Evolutionary conservation across 2,888 invertebrate genomes (phyloP).

Genomic region (Amphipoea oculea): DNA sequence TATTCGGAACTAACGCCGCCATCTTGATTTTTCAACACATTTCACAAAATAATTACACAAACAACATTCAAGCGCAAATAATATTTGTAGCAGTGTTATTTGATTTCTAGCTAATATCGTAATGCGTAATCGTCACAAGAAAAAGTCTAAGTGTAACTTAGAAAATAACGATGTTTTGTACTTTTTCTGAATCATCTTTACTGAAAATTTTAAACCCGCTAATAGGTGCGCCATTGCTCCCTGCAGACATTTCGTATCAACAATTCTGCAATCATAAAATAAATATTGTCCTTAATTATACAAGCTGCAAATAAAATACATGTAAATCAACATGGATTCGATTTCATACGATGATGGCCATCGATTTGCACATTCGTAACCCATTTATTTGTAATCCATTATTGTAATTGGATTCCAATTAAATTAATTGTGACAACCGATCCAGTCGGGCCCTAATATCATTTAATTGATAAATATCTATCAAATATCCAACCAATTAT

Average conservation of each 20-base stretch:
- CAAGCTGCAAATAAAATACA: not conserved
- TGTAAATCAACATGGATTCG: not conserved
- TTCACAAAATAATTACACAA: not conserved
- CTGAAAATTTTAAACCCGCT: not conserved
- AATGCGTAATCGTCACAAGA: not conserved
- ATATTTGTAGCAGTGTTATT: not conserved
- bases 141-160: not conserved
- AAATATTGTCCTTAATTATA: not conserved
- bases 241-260: not conserved
- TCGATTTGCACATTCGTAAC: conserved; percentile 2
- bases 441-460: conserved; percentile 20
- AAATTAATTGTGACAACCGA: conserved; percentile 27
- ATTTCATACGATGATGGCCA: conserved; percentile 6
- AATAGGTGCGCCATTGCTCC: too few relatives aligned
- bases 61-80: not conserved
- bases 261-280: not conserved
- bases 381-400: conserved; percentile 39
- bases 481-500: conserved; percentile 28
- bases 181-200: not conserved
- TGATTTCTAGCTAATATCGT: not conserved
- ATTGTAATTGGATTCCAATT: conserved; percentile 24
- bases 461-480: conserved; percentile 41
- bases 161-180: not conserved
- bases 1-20: not conserved
- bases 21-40: not conserved